Conservation (phyloP, 2,113 vertebrate species). For the Cnemophilus loriae region DNA sequence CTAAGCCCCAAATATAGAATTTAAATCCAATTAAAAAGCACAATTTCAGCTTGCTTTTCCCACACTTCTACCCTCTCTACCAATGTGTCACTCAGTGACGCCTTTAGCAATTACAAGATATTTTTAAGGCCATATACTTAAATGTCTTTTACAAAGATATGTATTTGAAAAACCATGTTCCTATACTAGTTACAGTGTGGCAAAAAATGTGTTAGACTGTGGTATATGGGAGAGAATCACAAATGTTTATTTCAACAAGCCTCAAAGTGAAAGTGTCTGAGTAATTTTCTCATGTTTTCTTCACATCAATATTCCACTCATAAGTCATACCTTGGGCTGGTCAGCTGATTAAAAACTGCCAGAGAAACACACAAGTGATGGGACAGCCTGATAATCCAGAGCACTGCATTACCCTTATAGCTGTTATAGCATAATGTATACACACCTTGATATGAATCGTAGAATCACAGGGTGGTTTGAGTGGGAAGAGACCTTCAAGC, state of each 20-base stretch:
- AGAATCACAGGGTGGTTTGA: not conserved
- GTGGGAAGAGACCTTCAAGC: not conserved
- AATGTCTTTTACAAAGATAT: not conserved
- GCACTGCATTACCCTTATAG: not conserved
- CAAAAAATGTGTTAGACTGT: not conserved
- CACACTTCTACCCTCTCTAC: not conserved
- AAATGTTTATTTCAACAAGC: not conserved
- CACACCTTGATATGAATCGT: not conserved
- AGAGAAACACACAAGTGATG: fast-evolving
- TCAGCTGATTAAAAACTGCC: not conserved
- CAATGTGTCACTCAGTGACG: not conserved
- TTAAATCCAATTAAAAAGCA: not conserved
- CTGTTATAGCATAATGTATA: fast-evolving
- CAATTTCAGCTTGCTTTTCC: not conserved
- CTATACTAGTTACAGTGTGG: not conserved
- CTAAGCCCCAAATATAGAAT: not conserved
- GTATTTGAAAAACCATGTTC: not conserved
- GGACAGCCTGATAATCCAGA: not conserved
- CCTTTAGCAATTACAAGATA: not conserved
- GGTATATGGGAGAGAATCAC: not conserved
- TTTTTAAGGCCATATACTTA: not conserved
- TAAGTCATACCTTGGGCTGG: not conserved
- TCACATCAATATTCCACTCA: not conserved
- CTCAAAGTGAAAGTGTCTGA: not conserved
- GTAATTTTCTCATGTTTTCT: not conserved